Conservation (phyloP, 2,888 invertebrate genomes). For the Mantis religiosa region DNA sequence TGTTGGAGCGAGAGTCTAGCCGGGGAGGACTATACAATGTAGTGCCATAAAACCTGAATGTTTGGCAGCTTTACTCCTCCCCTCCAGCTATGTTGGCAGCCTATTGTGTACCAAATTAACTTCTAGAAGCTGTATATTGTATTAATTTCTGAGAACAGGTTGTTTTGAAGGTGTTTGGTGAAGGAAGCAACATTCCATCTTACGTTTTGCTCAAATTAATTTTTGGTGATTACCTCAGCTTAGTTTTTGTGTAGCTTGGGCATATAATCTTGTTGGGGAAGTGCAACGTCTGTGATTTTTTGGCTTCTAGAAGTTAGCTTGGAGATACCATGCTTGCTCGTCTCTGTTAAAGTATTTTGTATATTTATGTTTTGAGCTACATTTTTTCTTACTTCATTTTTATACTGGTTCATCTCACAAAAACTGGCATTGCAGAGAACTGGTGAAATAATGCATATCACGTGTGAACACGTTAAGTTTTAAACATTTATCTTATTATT, state of each 20-base stretch:
- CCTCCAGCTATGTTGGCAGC: background rate
- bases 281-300: background rate
- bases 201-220: conserved; percentile 6
- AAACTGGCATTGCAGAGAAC: background rate
- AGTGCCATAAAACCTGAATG: background rate
- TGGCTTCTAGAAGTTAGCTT: background rate
- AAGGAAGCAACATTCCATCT: conserved; percentile 8
- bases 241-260: background rate
- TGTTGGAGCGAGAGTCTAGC: background rate
- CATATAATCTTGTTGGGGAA: background rate
- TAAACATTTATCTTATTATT: background rate
- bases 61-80: background rate
- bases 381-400: background rate
- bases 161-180: too few species aligned
- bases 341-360: background rate
- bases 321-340: background rate
- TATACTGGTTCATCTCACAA: background rate
- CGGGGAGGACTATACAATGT: background rate
- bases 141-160: background rate
- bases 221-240: background rate
- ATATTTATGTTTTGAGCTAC: background rate
- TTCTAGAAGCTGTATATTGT: background rate
- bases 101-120: background rate
- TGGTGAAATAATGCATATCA: conserved; percentile 15
- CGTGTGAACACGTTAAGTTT: background rate